Evolutionary conservation across 2,888 invertebrate species (phyloP).

Genomic region (Cryptocheilus praepositus): DNA sequence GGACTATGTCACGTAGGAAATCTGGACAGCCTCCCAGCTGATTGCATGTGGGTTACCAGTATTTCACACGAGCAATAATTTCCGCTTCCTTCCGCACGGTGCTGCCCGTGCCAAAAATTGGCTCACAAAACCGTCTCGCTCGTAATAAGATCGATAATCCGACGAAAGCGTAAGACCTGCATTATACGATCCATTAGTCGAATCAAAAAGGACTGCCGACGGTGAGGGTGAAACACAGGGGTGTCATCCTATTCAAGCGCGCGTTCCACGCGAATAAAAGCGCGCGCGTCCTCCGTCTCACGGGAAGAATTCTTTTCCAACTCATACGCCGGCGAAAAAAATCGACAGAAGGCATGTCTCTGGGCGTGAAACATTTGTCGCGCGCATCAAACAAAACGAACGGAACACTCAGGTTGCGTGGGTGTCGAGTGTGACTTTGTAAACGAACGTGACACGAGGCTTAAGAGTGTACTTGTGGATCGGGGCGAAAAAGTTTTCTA

Average conservation of each 20-base stretch:
- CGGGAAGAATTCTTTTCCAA: no score
- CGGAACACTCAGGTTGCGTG: no score
- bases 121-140: slow-evolving; percentile 22
- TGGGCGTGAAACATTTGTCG: no score
- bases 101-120: not conserved
- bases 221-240: not conserved
- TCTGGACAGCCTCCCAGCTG: no score
- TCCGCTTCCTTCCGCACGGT: slow-evolving; percentile 30
- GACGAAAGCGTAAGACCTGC: slow-evolving; percentile 41
- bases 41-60: no score
- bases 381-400: no score
- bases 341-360: no score
- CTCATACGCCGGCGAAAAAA: no score
- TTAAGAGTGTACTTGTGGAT: not conserved
- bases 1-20: no score
- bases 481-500: not conserved
- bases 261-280: not conserved
- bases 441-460: no score
- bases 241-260: slow-evolving; percentile 1
- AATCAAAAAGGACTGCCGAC: slow-evolving; percentile 40
- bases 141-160: slow-evolving; percentile 48
- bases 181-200: slow-evolving; percentile 52
- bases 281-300: no score
- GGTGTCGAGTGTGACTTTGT: no score
- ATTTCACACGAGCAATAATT: not conserved